Conservation (phyloP, 2,888 invertebrate genomes). For the Odontomyia ornata region DNA sequence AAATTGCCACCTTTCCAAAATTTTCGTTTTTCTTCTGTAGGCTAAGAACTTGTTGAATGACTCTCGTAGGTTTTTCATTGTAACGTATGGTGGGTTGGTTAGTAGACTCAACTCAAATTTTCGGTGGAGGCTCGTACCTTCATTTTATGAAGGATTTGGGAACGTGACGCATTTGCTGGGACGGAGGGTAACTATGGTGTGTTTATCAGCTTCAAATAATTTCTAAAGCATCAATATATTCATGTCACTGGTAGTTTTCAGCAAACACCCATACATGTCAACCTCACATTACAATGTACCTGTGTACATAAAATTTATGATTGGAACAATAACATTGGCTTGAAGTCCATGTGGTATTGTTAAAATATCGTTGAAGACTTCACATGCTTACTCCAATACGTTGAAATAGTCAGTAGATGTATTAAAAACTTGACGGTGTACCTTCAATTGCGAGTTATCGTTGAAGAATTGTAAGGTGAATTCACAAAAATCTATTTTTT, state of each 20-base stretch:
- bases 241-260: slow-evolving; percentile 83
- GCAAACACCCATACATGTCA: slow-evolving; percentile 76
- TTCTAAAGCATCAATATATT: slow-evolving; percentile 86
- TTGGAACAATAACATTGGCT: slow-evolving; percentile 80
- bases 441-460: slow-evolving; percentile 78
- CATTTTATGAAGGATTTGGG: not conserved
- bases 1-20: too few species aligned
- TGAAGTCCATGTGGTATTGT: slow-evolving; percentile 81
- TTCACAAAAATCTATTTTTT: slow-evolving; percentile 87
- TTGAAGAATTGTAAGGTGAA: slow-evolving; percentile 83
- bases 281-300: slow-evolving; percentile 86
- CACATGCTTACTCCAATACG: slow-evolving; percentile 76
- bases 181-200: slow-evolving; percentile 61
- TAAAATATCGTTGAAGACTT: slow-evolving; percentile 74
- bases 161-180: slow-evolving; percentile 10
- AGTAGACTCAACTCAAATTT: slow-evolving; percentile 49
- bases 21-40: too few species aligned
- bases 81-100: slow-evolving; percentile 54
- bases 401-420: slow-evolving; percentile 90
- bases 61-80: not conserved
- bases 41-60: too few species aligned
- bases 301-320: slow-evolving; percentile 84
- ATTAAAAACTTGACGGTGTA: slow-evolving; percentile 82
- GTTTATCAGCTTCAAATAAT: slow-evolving; percentile 79
- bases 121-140: slow-evolving; percentile 49